Base-by-base conservation (phyloP, 1,140 invertebrate species). In the Drosophila tropicalis region DNA sequence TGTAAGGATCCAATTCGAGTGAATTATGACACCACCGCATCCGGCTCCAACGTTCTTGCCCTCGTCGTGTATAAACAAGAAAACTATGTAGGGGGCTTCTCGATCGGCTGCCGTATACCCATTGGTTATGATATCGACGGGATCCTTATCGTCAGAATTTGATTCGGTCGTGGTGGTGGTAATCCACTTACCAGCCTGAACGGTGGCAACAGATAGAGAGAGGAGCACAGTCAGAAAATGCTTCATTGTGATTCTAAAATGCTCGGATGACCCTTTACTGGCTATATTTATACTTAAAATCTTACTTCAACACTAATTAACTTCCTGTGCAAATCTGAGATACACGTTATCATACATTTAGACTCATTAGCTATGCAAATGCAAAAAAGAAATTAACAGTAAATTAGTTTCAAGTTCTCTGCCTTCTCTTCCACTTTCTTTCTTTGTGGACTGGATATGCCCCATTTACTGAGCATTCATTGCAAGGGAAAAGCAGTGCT, bases 41-140 rank as follows among this genome's bases (percentile, higher is more conserved):
- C 54, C 61, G 0, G 76, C 40, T 10, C 55, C 67, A n/a, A n/a
- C 34, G 2, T 66, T 76, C 36, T 51, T 70, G 13, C 60, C 54
- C 25, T 40, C 34, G 15, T 39, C 78, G 3, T 41, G 7, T 10
- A 83, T 78, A 0, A 56, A 19, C 1, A 94, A 76, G 1, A 90
- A 90, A 1, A 92, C 93, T 70, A 93, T 92, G 57, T 93, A 93
- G 0, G 94, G 94, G n/a, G 93, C 93, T 77, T 93, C 92, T 1
- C 92, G 93, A 2, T 86, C 77, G 17, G 62, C 32, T 9, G 90
- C 90, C 4, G 55, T 34, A 40, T 81, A 79, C 0, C 90, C 90
- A 40, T 91, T 90, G 13, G 86, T 82, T 6, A 91, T 84, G 12
- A 82, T 71, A 6, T 57, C 34, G 0, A 70, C 25, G 1, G 55